A percentile compares a stretch with the other conserved stretches of the same genome.
phyloP scores from a whole-genome alignment of 2,888 invertebrate species.

The Pachymerium ferrugineum region DNA sequence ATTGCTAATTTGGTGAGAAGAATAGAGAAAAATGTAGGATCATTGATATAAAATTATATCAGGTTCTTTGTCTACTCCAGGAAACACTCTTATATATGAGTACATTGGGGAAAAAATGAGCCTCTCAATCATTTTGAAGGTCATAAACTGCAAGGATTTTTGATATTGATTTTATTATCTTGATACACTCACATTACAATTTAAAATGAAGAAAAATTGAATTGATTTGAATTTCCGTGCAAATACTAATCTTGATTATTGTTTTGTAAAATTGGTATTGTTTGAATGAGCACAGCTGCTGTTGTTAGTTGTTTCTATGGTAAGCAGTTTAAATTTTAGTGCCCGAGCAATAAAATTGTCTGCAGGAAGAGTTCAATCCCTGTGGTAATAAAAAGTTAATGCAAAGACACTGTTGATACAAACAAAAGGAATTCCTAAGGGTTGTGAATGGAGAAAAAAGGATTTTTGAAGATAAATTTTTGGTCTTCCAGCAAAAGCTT shows the following conservation, averaged over 20 bases:
- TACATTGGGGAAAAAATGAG: too few relatives aligned
- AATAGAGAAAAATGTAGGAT: too few relatives aligned
- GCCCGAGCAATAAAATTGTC: not conserved
- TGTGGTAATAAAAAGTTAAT: not conserved
- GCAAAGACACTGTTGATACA: constrained; percentile 12
- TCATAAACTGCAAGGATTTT: too few relatives aligned
- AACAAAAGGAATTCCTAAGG: not conserved
- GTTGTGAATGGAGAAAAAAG: not conserved
- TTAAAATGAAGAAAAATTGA: not conserved
- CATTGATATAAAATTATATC: too few relatives aligned
- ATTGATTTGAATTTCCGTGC: not conserved
- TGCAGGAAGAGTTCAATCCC: constrained; percentile 4
- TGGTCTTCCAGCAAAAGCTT: not conserved
- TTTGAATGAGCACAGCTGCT: not conserved
- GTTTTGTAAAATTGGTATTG: not conserved
- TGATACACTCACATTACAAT: too few relatives aligned
- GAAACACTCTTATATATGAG: too few relatives aligned
- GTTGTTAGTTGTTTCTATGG: not conserved
- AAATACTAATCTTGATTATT: not conserved
- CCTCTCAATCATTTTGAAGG: too few relatives aligned
- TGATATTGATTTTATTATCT: too few relatives aligned
- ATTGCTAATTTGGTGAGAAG: too few relatives aligned
- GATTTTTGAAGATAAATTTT: not conserved
- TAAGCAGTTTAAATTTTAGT: constrained; percentile 4
- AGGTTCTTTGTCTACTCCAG: too few relatives aligned